Base-by-base conservation (phyloP, 1,140 invertebrate genomes). In the Cardiocondyla obscurior region DNA sequence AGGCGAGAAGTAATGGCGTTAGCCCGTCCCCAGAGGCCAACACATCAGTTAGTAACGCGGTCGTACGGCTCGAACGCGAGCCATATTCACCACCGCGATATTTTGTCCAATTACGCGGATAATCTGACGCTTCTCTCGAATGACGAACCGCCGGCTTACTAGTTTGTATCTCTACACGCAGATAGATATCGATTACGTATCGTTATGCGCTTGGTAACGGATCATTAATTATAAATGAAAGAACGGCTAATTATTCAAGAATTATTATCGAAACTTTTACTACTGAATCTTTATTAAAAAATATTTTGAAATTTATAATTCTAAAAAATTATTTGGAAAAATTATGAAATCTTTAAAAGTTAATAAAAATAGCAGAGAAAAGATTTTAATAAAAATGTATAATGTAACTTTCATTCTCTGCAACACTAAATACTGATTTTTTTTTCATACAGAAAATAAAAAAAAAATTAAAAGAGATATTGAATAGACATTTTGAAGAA, bases 21-120 rank as follows among this genome's bases (percentile, higher is more conserved):
- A 88, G 85, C 82, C 69, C 53, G 19, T 65, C 73, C 79, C 88
- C 77, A 81, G 86, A 86, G 86, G 86, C 79, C 85, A 90, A 87
- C 87, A 89, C 86, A 91, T 91, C 90, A 86, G 89, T 88, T 86
- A 89, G 87, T 83, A 88, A 84, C 79, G 82, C 58, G 25, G 79
- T 83, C 73, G 69, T 62, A 76, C 64, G 70, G 39, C 70, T 87
- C 72, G 62, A 84, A 36, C 65, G 65, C 55, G 58, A 62, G 28
- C 28, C 83, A 62, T 85, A 55, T 70, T 87, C 84, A 51, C 64
- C 64, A 33, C 4, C 58, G 67, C 85, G 85, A 83, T 90, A 88
- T 90, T 90, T 89, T 73, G 86, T 72, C 84, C 85, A 90, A 90
- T 90, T 90, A 90, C 81, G 51, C 62, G 79, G 82, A 89, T 90